Evolutionary conservation across 1,140 invertebrate species (phyloP).

Genomic region (Leptonema lineaticorne): DNA sequence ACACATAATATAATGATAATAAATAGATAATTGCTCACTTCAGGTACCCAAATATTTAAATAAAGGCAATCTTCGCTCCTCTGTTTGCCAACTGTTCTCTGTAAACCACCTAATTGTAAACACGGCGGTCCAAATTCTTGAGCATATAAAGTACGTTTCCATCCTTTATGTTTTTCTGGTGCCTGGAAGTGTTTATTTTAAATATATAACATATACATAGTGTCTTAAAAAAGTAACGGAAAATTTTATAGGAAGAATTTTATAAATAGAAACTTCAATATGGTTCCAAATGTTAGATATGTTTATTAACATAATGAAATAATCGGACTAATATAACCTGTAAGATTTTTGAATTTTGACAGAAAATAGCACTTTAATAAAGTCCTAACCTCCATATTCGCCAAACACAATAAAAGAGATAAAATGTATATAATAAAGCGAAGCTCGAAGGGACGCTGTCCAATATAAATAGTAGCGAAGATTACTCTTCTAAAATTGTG

Average conservation of each 20-base stretch:
- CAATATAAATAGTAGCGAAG: too few relatives aligned
- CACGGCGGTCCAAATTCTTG: slow-evolving; percentile 55
- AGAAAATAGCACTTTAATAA: too few relatives aligned
- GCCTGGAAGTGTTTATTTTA: slow-evolving; percentile 43
- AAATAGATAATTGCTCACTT: slow-evolving; percentile 46
- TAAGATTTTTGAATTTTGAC: too few relatives aligned
- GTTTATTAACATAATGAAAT: slow-evolving; percentile 14
- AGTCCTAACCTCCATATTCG: too few relatives aligned
- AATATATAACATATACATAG: neutral
- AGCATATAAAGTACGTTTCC: slow-evolving; percentile 54
- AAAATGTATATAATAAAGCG: too few relatives aligned
- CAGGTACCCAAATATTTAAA: slow-evolving; percentile 60
- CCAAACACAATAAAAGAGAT: too few relatives aligned
- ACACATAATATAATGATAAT: neutral
- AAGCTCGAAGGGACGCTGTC: too few relatives aligned
- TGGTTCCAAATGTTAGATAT: slow-evolving; percentile 18
- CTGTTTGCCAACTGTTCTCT: slow-evolving; percentile 34
- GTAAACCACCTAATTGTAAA: slow-evolving; percentile 48
- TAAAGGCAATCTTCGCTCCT: slow-evolving; percentile 57
- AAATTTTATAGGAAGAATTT: too few relatives aligned
- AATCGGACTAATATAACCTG: too few relatives aligned
- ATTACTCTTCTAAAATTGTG: too few relatives aligned
- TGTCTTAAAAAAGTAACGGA: too few relatives aligned
- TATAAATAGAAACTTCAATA: neutral
- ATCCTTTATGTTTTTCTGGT: slow-evolving; percentile 53